Evolutionary conservation across 2,888 invertebrate species (phyloP).

Genomic region (Volucella inflata): DNA sequence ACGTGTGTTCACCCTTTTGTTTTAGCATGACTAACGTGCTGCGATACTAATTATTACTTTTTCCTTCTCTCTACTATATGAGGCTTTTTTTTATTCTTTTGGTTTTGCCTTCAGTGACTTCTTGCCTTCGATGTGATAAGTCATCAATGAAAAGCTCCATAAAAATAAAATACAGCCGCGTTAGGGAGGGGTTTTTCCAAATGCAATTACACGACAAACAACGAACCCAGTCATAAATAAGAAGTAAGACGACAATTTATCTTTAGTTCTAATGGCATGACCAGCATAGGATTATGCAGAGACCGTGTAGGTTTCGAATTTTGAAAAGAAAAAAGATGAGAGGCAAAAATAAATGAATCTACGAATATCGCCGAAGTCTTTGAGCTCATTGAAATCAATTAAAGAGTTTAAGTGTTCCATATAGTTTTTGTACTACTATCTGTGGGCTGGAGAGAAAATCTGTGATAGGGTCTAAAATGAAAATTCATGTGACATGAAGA

Average conservation of each 20-base stretch:
- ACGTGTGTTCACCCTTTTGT: neutral
- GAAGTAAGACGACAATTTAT: slow-evolving; percentile 15
- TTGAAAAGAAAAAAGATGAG: slow-evolving; percentile 1
- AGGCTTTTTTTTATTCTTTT: neutral
- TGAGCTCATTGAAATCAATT: slow-evolving; percentile 73
- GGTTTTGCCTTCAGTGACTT: slow-evolving; percentile 24
- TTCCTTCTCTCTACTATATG: neutral
- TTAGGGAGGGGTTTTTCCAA: neutral
- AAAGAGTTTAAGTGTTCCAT: slow-evolving; percentile 51
- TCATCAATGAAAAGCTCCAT: slow-evolving; percentile 21
- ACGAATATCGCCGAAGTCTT: slow-evolving; percentile 53
- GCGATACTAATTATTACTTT: slow-evolving; percentile 10
- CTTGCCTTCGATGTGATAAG: slow-evolving; percentile 13
- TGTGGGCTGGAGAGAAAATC: slow-evolving; percentile 2
- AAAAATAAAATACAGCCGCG: neutral
- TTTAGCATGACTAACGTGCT: neutral
- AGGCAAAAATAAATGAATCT: slow-evolving; percentile 6
- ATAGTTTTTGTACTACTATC: neutral
- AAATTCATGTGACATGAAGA: too few species aligned
- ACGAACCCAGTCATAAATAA: neutral
- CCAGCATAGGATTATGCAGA: slow-evolving; percentile 1
- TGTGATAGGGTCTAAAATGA: neutral
- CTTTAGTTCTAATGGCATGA: neutral
- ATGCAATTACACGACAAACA: slow-evolving; percentile 26
- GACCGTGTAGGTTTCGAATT: slow-evolving; percentile 30